Evolutionary conservation across 2,888 invertebrate species (phyloP), one percentile per base, ranked within the genome.

Genomic region (Proisotoma minuta): DNA sequence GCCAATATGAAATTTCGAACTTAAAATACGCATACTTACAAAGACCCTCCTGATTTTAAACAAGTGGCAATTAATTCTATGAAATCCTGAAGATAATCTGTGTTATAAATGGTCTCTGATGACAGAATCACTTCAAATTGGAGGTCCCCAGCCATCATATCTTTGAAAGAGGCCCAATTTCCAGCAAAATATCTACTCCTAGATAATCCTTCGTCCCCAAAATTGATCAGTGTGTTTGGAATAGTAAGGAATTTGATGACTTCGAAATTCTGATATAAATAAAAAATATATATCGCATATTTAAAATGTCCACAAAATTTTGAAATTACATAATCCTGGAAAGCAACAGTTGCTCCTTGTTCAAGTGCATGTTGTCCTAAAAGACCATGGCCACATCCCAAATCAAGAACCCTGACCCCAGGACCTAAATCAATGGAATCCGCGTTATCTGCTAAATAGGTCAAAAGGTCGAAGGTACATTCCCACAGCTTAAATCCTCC

Each of bases 401-500:
- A 81, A 82, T 96, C 96, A 54, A 96, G 78, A 0, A 94, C 85
- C 51, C 77, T 79, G 74, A 82, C 85, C n/a, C 29, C 26, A 15
- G 57, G 53, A 23, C 22, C 26, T 3, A 24, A 15, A 2, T 28
- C 18, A 26, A 34, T 23, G 15, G 18, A 5, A 18, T 43, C n/a
- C 12, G 18, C 23, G 2, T 79, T 77, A 27, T 68, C 65, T 24
- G 74, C 65, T 39, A 94, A 77, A 77, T 86, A 91, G 64, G 84
- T 78, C 39, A 87, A 78, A 59, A 96, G 78, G 77, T 96, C 95
- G 74, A 84, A 81, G 3, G 92, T 90, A 75, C 95, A 93, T 80
- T 97, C 96, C 97, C 97, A 97, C 63, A 95, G 85, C 82, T 96
- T 96, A 28, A 94, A 81, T 10, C 97, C 97, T 74, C 96, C 95